Evolutionary conservation across 2,888 invertebrate genomes (phyloP).

Genomic region (Acronicta psi): DNA sequence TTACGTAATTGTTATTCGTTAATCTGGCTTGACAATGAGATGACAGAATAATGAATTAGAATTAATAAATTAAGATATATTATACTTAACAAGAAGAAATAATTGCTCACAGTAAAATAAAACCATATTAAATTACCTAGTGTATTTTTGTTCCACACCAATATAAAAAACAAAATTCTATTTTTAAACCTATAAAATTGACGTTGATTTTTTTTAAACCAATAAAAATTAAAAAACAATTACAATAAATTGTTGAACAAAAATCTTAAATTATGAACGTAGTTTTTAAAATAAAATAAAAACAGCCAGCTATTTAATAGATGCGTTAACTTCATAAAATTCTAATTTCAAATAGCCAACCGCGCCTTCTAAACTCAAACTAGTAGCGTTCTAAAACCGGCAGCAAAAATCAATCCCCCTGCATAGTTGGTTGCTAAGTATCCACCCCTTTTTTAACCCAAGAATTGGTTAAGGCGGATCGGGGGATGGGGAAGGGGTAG

Average conservation of each 20-base stretch:
- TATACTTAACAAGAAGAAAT: slow-evolving; percentile 5
- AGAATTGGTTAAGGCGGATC: slow-evolving; percentile 86
- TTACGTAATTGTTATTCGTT: slow-evolving; percentile 30
- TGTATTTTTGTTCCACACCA: neutral
- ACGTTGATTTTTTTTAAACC: too few relatives aligned
- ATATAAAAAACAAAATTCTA: neutral
- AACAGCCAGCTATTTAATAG: slow-evolving; percentile 1
- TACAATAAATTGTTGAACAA: neutral
- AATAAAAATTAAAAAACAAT: neutral
- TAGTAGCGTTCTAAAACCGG: slow-evolving; percentile 57
- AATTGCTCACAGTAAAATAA: too few relatives aligned
- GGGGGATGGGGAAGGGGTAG: slow-evolving; percentile 66
- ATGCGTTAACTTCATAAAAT: slow-evolving; percentile 16
- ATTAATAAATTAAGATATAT: neutral
- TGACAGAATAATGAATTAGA: slow-evolving; percentile 2
- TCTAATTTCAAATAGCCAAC: slow-evolving; percentile 32
- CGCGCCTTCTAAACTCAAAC: slow-evolving; percentile 56
- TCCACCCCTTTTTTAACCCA: slow-evolving; percentile 88
- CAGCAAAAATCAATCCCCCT: slow-evolving; percentile 77
- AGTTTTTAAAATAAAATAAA: slow-evolving; percentile 5
- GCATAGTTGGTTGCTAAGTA: slow-evolving; percentile 84
- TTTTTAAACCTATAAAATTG: neutral
- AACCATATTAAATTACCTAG: neutral
- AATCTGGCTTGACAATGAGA: slow-evolving; percentile 11
- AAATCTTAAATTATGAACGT: neutral